Percentiles rank a stretch among this genome's conserved stretches.
Conservation (phyloP, 2,797 vertebrate species). For the Botia kubotai region DNA sequence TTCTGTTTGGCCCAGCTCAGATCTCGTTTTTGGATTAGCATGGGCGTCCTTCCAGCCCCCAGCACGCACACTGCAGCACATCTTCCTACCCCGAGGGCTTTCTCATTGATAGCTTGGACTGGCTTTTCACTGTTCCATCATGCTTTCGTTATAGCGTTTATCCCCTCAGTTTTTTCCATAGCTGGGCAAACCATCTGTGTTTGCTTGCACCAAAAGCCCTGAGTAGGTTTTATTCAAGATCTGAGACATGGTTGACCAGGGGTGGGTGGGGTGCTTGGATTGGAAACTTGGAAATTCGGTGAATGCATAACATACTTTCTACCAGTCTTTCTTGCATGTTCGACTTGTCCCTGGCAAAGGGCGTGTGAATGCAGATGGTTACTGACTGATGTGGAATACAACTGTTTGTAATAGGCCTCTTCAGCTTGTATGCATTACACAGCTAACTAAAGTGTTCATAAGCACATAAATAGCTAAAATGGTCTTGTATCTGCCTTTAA, state of each 20-base stretch:
- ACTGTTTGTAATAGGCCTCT: conserved; percentile 31
- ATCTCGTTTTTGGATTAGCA: conserved; percentile 57
- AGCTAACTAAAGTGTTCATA: conserved; percentile 27
- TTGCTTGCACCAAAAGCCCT: conserved; percentile 68
- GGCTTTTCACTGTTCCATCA: conserved; percentile 77
- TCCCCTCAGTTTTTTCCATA: conserved; percentile 75
- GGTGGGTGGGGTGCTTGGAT: conserved; percentile 27
- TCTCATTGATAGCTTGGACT: conserved; percentile 75
- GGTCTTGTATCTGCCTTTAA: conserved; percentile 26
- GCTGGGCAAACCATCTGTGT: conserved; percentile 78
- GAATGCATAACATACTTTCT: conserved; percentile 26
- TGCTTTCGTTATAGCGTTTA: conserved; percentile 82
- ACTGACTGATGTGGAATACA: conserved; percentile 27
- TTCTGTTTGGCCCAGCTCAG: conserved; percentile 43
- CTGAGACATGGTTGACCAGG: conserved; percentile 59
- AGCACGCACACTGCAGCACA: conserved; percentile 80
- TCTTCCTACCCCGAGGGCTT: conserved; percentile 79
- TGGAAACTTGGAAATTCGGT: not conserved
- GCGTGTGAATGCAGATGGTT: conserved; percentile 40
- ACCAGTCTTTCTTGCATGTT: conserved; percentile 43
- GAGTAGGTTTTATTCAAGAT: conserved; percentile 63
- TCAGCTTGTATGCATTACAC: conserved; percentile 38
- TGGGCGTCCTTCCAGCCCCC: conserved; percentile 76
- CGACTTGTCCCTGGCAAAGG: conserved; percentile 38
- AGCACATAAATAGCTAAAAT: conserved; percentile 34